Base-by-base conservation (phyloP, 1,140 invertebrate species). In the Caenorhabditis remanei region DNA sequence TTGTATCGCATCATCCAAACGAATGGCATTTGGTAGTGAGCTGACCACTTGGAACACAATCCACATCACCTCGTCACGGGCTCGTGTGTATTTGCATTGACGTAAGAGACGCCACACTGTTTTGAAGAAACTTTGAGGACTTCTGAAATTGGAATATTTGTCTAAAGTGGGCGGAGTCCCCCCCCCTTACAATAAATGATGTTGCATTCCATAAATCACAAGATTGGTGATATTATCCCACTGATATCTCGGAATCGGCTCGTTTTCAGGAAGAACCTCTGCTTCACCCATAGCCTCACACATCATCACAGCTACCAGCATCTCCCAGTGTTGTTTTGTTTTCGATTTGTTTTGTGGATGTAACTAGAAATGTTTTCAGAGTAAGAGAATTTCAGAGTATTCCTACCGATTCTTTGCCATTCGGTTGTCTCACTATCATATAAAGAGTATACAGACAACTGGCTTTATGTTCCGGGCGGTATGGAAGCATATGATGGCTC, bases 21-120 rank as follows among this genome's bases (percentile, higher is more conserved):
- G 50, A 8, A 83, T 40, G 1, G 58, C 24, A 9, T 65, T 53
- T n/a, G 13, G 6, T 46, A 85, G 83, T 16, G 85, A 87, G n/a
- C 85, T 85, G 63, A 87, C 53, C 19, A 88, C 43, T 67, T 88
- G 87, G 8, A 88, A 85, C 19, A 87, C 71, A 8, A 88, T 43
- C 87, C 87, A 88, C 87, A 88, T 88, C 2, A 88, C 65, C 55
- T 88, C 87, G 40, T 86, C 87, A 0, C 87, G 65, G 21, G 87
- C 87, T 4, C 85, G 50, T 11, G 58, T 63, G 85, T 84, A 88
- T 16, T 86, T 87, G 55, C 61, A 58, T n/a, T 84, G 85, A 19
- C 65, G 43, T 3, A 87, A 75, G n/a, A 88, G 84, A 40, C 11
- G n/a, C 24, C 71, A 43, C 7, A 88, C 75, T 2, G n/a, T 50